Evolutionary conservation across 2,888 invertebrate species (phyloP).

Genomic region (Drosophila merina): DNA sequence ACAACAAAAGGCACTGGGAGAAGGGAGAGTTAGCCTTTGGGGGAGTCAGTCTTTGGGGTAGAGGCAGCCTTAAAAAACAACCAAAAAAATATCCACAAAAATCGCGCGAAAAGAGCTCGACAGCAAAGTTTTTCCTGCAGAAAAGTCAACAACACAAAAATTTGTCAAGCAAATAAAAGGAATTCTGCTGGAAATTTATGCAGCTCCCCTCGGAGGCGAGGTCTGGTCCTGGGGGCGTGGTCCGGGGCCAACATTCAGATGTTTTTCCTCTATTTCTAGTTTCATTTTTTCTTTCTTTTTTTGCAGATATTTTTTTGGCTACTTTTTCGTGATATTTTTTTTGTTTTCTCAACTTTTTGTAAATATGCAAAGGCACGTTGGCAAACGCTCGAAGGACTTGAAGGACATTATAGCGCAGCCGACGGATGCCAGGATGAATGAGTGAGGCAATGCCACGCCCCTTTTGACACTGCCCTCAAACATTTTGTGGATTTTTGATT

Average conservation of each 20-base stretch:
- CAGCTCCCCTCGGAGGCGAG: slow-evolving; percentile 33
- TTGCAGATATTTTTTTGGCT: background rate
- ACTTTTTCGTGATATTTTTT: background rate
- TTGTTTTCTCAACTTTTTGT: slow-evolving; percentile 21
- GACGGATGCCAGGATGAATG: slow-evolving; percentile 32
- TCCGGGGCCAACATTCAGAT: slow-evolving; percentile 7
- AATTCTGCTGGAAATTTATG: slow-evolving; percentile 63
- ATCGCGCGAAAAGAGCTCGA: slow-evolving; percentile 11
- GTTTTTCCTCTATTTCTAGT: slow-evolving; percentile 16
- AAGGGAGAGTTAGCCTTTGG: background rate
- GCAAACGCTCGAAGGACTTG: slow-evolving; percentile 45
- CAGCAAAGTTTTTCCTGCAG: slow-evolving; percentile 47
- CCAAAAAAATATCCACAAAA: slow-evolving; percentile 20
- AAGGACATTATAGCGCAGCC: slow-evolving; percentile 57
- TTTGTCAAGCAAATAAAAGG: slow-evolving; percentile 49
- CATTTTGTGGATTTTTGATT: slow-evolving; percentile 43
- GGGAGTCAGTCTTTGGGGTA: background rate
- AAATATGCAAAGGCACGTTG: slow-evolving; percentile 70
- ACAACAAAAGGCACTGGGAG: slow-evolving; percentile 3
- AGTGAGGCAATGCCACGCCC: slow-evolving; percentile 29
- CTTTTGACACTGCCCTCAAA: background rate
- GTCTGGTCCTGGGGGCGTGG: slow-evolving; percentile 11
- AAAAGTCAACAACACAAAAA: slow-evolving; percentile 47
- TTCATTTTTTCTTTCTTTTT: slow-evolving; percentile 1
- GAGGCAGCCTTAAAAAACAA: no score